These are phyloP conservation scores for Minunthozetes semirufus DNA, from an alignment of 2,888 invertebrate species.

Conservation along the genomic window DNA sequence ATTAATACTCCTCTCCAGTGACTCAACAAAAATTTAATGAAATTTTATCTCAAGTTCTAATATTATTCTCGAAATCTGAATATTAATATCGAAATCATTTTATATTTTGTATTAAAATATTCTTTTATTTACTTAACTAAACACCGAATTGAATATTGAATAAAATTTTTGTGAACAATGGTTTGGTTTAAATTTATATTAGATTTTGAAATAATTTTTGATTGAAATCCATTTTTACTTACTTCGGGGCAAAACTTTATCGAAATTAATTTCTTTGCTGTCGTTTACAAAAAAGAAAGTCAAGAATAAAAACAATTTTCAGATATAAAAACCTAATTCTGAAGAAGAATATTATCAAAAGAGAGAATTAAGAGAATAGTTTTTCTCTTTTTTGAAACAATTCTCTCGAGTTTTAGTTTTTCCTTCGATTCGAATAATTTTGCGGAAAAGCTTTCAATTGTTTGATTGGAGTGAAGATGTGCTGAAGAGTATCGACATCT, in stretches of 20 bases:
- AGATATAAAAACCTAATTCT: background rate
- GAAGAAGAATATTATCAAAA: background rate
- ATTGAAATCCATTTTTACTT: background rate
- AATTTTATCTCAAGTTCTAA: background rate
- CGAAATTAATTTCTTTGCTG: background rate
- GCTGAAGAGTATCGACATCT: slow-evolving; percentile 1
- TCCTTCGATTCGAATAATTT: background rate
- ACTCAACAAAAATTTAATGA: background rate
- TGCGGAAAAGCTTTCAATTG: background rate
- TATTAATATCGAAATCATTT: background rate
- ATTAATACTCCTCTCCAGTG: background rate
- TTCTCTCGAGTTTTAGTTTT: background rate
- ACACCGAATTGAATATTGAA: background rate
- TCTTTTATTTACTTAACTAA: too few species aligned
- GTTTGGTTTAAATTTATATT: background rate
- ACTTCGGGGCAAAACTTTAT: background rate
- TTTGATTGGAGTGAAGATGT: background rate
- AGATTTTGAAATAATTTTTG: background rate
- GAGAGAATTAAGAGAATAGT: slow-evolving; percentile 1
- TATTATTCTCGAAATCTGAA: background rate
- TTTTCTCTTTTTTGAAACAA: background rate
- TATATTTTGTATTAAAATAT: too few species aligned
- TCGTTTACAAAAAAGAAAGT: background rate
- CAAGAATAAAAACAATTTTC: background rate
- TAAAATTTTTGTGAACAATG: background rate